Evolutionary conservation across 2,888 invertebrate genomes (phyloP), one percentile per base, ranked within the genome.

Genomic region (Ectemnius continuus): DNA sequence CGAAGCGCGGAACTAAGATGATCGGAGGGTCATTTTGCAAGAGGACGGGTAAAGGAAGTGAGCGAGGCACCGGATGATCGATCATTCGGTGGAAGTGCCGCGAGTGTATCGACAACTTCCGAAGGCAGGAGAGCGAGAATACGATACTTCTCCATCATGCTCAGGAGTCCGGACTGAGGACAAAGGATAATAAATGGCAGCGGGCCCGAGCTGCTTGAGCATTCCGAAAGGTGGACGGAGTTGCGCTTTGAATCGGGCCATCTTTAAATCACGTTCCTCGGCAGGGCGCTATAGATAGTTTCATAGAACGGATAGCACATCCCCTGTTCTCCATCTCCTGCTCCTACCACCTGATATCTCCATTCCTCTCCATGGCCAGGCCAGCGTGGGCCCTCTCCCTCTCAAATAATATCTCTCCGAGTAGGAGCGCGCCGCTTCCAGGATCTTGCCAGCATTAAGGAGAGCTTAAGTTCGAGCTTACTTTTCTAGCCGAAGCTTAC

Each of bases 131-230:
- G 67, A 78, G 73, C 72, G 73, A 18, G 70, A 61, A 67, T 62
- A 58, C 59, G 36, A 56, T 71, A 78, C 76, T 83, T 83, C 83
- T 83, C 81, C 75, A 78, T 76, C 75, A 71, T 65, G 74, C 56
- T 47, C 65, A 23, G 72, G 61, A 61, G 67, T 61, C 76, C 36
- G 36, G 36, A 36, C 36, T 36, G 36, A 23, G 83, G 83, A 83
- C 83, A 83, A 83, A 83, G 81, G 79, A 83, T 83, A 83, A 83
- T 83, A 83, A 83, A 83, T 83, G 81, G 76, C 67, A 58, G 28
- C 46, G 70, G 14, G 36, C 1, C 45, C 71, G 59, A 46, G 71
- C 74, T 81, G 70, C 77, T 66, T 65, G 78, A 78, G 72, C 66
- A 76, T 75, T 79, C 73, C 72, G 73, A 81, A 77, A 73, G 79